Base-by-base conservation (phyloP, 2,888 invertebrate species). In the Aporophyla lueneburgensis region DNA sequence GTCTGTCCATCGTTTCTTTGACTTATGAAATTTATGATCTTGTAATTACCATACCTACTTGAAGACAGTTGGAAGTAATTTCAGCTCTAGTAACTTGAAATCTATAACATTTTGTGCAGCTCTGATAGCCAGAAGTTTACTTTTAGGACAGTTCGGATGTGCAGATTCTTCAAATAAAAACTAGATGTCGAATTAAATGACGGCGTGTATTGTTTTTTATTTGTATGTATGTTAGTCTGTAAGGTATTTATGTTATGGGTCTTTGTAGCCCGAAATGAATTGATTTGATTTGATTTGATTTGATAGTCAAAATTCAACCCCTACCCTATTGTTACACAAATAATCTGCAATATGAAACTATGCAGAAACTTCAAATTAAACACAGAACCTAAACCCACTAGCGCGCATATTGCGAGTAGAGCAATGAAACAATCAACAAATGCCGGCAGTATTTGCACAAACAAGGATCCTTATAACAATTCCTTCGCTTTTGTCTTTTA, bases 401-500 rank as follows among this genome's bases (percentile, higher is more conserved):
- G 24, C 40, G 14, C 27, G n/a, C 40, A 78, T 59, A 65, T 71
- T 65, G 61, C 46, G 56, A 71, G n/a, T 24, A 40, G n/a, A 69
- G 24, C 19, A 46, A 51, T 62, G 51, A 51, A 62, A 73, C 79
- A 58, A 83, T 73, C 58, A 67, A 83, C 58, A 63, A 81, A 70
- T 78, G 33, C 56, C 68, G 54, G 56, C 54, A 72, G 14, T 68
- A 66, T 76, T 84, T 59, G 58, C 61, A 62, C 58, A 40, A 68
- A 78, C 70, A 68, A 73, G 53, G 49, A 68, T 70, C 76, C 68
- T 83, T 59, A 71, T 59, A 69, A 84, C 66, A 75, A 66, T 80
- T 67, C 74, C 59, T 72, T 56, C 63, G 69, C 53, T 58, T 51
- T 62, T 54, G 84, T 63, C 54, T 63, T 69, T 77, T 70, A 63